Base-by-base conservation (phyloP, 2,888 invertebrate species). In the Luperina testacea region DNA sequence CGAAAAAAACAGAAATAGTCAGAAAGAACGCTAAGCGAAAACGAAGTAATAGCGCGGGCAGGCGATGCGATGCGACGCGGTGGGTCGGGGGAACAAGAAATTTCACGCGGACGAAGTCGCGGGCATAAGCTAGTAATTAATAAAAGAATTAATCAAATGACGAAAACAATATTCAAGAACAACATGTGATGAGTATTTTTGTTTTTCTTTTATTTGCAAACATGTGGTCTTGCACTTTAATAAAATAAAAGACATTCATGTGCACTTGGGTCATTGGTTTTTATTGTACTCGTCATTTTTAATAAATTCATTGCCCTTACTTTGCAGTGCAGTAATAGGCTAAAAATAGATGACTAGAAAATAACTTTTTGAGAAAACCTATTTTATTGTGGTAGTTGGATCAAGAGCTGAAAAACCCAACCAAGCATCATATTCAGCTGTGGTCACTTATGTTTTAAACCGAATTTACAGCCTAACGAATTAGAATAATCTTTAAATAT, bases 221-320 rank as follows among this genome's bases (percentile, higher is more conserved):
- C 79, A 81, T 81, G 51, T 79, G 74, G 51, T 13, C 20, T 48
- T 53, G 51, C 20, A 27, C 15, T 38, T 80, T 38, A 6, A 80
- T 63, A 80, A 70, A 68, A 78, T 42, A 65, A 45, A 74, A 53
- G 9, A 75, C 17, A 75, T 27, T 57, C 27, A 75, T 57, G 15
- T 24, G 27, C 11, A 45, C 27, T 73, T 24, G n/a, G 7, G 27
- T 7, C 2, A 53, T 20, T 24, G 11, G 24, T 24, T 73, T 13
- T 72, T 74, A 24, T 27, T 51, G 48, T 38, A 38, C 3, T 32
- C 48, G 17, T 32, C 32, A 32, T 70, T 17, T n/a, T 6, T 17
- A 70, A 70, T 68, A 17, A 17, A 70, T 48, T 32, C 0, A 68
- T 68, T 7, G 32, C 17, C 17, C 15, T 51, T 69, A 8, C 15